These are phyloP conservation scores for Nothocercus nigrocapillus DNA, from an alignment of 2,113 vertebrate species.

Conservation along the genomic window DNA sequence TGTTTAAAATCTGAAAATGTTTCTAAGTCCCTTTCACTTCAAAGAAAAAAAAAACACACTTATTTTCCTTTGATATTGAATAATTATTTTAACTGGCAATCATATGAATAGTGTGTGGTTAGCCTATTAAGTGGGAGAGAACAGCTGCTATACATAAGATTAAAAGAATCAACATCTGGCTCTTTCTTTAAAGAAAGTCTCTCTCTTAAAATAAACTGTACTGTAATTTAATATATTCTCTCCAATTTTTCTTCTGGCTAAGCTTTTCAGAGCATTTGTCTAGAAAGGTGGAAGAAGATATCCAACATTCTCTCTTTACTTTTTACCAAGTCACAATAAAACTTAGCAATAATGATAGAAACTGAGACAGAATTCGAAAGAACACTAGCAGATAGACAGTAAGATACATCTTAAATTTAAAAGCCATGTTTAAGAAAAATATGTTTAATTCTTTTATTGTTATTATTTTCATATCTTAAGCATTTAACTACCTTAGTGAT, in stretches of 20 bases:
- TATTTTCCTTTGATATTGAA: not conserved
- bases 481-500: not conserved
- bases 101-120: not conserved
- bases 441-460: not conserved
- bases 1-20: not conserved
- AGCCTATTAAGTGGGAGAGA: not conserved
- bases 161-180: not conserved
- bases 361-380: not conserved
- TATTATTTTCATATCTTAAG: not conserved
- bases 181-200: not conserved
- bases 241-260: not conserved
- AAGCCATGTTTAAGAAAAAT: not conserved
- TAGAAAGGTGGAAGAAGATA: not conserved
- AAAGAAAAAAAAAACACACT: not conserved
- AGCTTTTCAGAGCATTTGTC: not conserved
- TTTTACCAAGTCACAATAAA: not conserved
- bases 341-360: too few relatives aligned
- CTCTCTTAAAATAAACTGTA: not conserved
- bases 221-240: not conserved
- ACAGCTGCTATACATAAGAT: not conserved
- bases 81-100: not conserved
- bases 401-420: not conserved
- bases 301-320: not conserved
- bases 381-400: not conserved
- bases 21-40: not conserved